Evolutionary conservation across 2,888 invertebrate species (phyloP).

Genomic region (Cheilosia grossa): DNA sequence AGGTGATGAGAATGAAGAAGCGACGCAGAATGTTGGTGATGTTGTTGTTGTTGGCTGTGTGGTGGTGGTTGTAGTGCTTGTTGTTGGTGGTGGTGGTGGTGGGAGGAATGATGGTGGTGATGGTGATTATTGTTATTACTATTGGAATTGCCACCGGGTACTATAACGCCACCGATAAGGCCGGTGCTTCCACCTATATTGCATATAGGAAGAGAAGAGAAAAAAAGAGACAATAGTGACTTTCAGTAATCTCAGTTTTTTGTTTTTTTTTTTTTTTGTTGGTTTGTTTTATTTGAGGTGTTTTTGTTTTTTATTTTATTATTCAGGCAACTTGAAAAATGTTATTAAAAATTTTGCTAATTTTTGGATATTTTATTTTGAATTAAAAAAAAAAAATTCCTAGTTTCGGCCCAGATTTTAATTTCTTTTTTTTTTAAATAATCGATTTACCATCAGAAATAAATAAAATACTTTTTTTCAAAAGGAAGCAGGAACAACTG

Average conservation of each 20-base stretch:
- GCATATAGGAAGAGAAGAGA: conserved; percentile 83
- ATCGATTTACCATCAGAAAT: conserved; percentile 57
- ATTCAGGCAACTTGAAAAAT: conserved; percentile 75
- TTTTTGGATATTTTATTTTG: conserved; percentile 55
- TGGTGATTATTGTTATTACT: conserved; percentile 81
- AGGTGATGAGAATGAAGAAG: conserved; percentile 77
- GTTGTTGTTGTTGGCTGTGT: conserved; percentile 74
- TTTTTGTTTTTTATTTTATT: conserved; percentile 70
- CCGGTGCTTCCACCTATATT: conserved; percentile 83
- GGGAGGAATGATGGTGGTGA: conserved; percentile 79
- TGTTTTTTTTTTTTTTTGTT: conserved; percentile 72
- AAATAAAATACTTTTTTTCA: conserved; percentile 50
- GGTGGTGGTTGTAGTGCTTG: conserved; percentile 76
- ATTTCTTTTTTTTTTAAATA: conserved; percentile 53
- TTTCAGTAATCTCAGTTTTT: conserved; percentile 81
- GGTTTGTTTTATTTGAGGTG: conserved; percentile 66
- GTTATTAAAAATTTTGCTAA: conserved; percentile 72
- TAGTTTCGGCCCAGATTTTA: conserved; percentile 51
- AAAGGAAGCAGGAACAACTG: conserved; percentile 71
- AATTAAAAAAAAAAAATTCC: conserved; percentile 61
- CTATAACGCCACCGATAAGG: conserved; percentile 83
- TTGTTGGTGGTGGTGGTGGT: conserved; percentile 79
- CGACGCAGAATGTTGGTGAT: conserved; percentile 77
- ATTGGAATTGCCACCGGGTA: conserved; percentile 82
- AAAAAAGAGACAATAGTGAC: conserved; percentile 84